Evolutionary conservation across 2,797 vertebrate species (phyloP).

Genomic region (Tinamus major): DNA sequence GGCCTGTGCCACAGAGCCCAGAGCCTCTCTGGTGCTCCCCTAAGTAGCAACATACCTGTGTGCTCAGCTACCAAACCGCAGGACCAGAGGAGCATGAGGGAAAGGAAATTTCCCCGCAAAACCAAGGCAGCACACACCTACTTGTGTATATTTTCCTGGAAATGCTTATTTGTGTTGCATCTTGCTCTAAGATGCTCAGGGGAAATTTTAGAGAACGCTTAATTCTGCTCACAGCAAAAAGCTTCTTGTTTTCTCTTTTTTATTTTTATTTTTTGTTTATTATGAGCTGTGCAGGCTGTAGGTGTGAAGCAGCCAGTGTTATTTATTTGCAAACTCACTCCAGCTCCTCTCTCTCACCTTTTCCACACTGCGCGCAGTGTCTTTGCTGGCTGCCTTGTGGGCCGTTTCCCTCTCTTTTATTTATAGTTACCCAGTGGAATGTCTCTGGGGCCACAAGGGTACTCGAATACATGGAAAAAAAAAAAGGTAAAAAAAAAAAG

Average conservation of each 20-base stretch:
- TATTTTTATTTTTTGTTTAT: neutral
- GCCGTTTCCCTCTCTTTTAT: neutral
- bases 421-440: neutral
- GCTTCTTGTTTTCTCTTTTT: neutral
- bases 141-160: neutral
- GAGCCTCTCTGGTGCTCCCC: neutral
- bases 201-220: neutral
- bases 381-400: neutral
- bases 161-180: neutral
- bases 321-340: neutral
- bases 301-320: neutral
- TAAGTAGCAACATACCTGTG: neutral
- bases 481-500: neutral
- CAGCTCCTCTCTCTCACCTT: neutral
- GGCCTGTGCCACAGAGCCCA: neutral
- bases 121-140: neutral
- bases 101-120: neutral
- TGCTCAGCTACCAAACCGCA: neutral
- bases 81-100: neutral
- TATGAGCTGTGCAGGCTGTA: neutral
- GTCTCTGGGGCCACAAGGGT: neutral
- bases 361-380: neutral
- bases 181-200: neutral
- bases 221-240: neutral
- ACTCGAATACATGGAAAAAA: neutral